Percentiles rank a stretch among this genome's conserved stretches.
phyloP scores from a whole-genome alignment of 2,797 vertebrate species.

The Eurystomus glaucurus region DNA sequence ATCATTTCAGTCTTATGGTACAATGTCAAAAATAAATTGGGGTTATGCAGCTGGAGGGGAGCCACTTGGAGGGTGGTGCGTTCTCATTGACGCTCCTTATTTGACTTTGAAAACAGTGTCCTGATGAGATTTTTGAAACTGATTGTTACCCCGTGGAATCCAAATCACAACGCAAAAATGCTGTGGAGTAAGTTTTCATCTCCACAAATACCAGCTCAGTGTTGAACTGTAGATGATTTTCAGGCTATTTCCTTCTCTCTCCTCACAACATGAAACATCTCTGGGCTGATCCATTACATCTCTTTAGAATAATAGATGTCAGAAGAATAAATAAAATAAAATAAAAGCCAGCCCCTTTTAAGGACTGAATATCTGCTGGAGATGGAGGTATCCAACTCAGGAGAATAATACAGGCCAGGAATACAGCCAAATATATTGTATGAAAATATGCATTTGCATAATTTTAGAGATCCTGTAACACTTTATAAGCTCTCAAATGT shows the following conservation, averaged over 20 bases:
- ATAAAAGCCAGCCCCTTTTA: conserved; percentile 24
- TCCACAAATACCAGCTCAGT: conserved; percentile 29
- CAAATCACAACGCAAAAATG: conserved; percentile 61
- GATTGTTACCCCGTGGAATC: conserved; percentile 54
- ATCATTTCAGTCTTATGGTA: conserved; percentile 52
- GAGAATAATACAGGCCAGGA: conserved; percentile 61
- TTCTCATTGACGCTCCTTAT: conserved; percentile 45
- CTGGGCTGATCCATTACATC: conserved; percentile 54
- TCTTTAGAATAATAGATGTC: conserved; percentile 58
- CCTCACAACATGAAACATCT: conserved; percentile 52
- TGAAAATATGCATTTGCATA: conserved; percentile 74
- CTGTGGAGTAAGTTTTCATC: conserved; percentile 52
- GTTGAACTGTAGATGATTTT: conserved; percentile 49
- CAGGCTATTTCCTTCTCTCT: conserved; percentile 48
- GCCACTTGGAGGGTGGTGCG: conserved; percentile 25
- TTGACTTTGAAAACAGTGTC: conserved; percentile 76
- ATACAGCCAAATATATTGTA: conserved; percentile 59
- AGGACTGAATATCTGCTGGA: conserved; percentile 58
- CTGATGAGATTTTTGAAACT: conserved; percentile 54
- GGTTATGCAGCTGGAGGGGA: conserved; percentile 62
- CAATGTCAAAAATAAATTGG: conserved; percentile 74
- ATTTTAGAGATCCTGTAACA: conserved; percentile 76
- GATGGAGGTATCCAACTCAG: conserved; percentile 43
- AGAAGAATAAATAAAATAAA: conserved; percentile 38
- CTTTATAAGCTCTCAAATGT: conserved; percentile 71